Evolutionary conservation across 2,113 vertebrate species (phyloP).

Genomic region (Corythoichthys intestinalis): DNA sequence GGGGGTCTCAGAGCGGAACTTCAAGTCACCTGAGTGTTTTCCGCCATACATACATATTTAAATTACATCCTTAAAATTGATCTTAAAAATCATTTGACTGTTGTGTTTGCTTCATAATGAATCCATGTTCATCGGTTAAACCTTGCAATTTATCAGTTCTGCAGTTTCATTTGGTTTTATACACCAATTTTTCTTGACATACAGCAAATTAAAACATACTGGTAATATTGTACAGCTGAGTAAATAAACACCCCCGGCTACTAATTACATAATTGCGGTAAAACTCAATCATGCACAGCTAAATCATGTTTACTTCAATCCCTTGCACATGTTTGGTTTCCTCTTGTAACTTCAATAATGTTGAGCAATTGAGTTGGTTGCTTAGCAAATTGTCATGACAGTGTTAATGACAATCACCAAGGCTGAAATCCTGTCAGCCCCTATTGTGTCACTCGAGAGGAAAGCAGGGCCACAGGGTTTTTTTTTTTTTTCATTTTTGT

Average conservation of each 20-base stretch:
- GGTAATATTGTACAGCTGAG: not conserved
- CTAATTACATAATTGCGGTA: not conserved
- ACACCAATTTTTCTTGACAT: not conserved
- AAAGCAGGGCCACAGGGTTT: not conserved
- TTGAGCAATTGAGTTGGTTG: not conserved
- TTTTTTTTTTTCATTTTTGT: not conserved
- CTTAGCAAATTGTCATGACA: not conserved
- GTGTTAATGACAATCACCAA: not conserved
- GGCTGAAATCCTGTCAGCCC: not conserved
- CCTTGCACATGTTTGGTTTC: not conserved
- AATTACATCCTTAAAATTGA: not conserved
- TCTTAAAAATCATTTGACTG: not conserved
- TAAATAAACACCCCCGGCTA: not conserved
- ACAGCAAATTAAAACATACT: not conserved
- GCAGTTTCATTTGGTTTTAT: not conserved
- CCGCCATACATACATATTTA: not conserved
- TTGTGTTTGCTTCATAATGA: not conserved
- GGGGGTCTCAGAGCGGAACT: too few species aligned
- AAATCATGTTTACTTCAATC: not conserved
- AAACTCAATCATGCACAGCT: not conserved
- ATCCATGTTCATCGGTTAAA: not conserved
- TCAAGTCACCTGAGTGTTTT: too few species aligned
- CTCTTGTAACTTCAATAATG: not conserved
- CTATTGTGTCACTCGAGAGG: not conserved
- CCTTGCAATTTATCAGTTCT: not conserved